Evolutionary conservation across 2,797 vertebrate genomes (phyloP).

Genomic region (Peromyscus melanophrys): DNA sequence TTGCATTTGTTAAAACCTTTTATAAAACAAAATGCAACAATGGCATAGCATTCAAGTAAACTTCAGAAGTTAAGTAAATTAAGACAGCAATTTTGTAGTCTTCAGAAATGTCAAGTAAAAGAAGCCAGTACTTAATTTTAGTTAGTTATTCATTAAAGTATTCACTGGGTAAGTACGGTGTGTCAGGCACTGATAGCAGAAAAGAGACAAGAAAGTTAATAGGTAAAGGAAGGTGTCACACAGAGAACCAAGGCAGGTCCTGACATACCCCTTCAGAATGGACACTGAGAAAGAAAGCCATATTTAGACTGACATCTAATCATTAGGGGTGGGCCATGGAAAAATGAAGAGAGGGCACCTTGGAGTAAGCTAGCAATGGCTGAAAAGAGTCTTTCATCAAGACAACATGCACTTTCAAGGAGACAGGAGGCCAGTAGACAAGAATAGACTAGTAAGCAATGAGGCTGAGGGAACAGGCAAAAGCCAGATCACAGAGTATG

Average conservation of each 20-base stretch:
- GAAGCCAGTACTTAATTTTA: slow-evolving; percentile 39
- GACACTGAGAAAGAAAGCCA: neutral
- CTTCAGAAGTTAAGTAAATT: slow-evolving; percentile 57
- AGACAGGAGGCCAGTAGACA: neutral
- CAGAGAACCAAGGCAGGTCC: neutral
- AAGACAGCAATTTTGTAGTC: slow-evolving; percentile 1
- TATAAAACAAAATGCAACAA: slow-evolving; percentile 63
- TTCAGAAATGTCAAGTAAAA: slow-evolving; percentile 60
- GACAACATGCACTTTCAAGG: slow-evolving; percentile 44
- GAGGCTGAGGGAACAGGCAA: slow-evolving; percentile 28
- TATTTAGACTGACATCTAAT: slow-evolving; percentile 27
- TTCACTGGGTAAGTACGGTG: neutral
- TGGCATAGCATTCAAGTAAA: slow-evolving; percentile 42
- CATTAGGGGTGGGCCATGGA: neutral
- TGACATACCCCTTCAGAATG: neutral
- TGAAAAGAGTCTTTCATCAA: slow-evolving; percentile 37
- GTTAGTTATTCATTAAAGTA: slow-evolving; percentile 57
- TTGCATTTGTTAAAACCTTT: slow-evolving; percentile 52
- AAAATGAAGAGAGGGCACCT: slow-evolving; percentile 39
- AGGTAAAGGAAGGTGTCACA: neutral
- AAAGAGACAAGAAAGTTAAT: slow-evolving; percentile 28
- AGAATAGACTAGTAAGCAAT: slow-evolving; percentile 60
- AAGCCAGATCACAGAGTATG: slow-evolving; percentile 43
- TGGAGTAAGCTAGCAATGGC: slow-evolving; percentile 43
- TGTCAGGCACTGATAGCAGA: neutral